Conservation (phyloP, 2,888 invertebrate genomes). For the Drosophila mercatorum region DNA sequence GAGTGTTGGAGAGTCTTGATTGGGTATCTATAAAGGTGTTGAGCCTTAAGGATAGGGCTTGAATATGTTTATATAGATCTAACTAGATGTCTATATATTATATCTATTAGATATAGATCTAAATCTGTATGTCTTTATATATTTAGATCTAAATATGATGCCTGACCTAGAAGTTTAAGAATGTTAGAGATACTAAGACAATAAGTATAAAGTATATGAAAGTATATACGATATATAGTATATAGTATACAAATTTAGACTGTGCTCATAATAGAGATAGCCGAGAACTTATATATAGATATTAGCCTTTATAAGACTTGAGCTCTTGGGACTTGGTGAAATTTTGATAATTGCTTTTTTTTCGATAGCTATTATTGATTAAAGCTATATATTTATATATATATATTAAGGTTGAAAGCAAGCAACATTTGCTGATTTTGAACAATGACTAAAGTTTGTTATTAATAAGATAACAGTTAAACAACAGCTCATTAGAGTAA, state of each 20-base stretch:
- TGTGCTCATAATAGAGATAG: neutral
- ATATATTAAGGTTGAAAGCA: neutral
- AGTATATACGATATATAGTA: neutral
- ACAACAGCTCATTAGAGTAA: neutral
- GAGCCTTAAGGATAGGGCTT: neutral
- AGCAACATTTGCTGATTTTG: neutral
- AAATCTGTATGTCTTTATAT: too few species aligned
- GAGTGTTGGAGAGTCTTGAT: neutral
- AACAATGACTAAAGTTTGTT: neutral
- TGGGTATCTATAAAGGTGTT: neutral
- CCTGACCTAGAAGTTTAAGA: neutral
- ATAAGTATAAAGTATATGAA: too few species aligned
- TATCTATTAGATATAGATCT: neutral
- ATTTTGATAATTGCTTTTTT: constrained; percentile 4
- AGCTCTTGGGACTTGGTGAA: neutral
- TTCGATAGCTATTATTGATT: neutral
- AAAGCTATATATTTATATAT: neutral
- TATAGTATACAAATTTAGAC: neutral
- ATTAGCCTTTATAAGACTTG: neutral
- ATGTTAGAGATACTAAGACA: neutral
- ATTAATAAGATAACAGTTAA: neutral
- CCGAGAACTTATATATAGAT: neutral
- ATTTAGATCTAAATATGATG: too few species aligned
- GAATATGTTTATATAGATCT: neutral
- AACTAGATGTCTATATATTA: too few species aligned